Evolutionary conservation across 2,797 vertebrate species (phyloP).

Genomic region (Leucoraja ocellata): DNA sequence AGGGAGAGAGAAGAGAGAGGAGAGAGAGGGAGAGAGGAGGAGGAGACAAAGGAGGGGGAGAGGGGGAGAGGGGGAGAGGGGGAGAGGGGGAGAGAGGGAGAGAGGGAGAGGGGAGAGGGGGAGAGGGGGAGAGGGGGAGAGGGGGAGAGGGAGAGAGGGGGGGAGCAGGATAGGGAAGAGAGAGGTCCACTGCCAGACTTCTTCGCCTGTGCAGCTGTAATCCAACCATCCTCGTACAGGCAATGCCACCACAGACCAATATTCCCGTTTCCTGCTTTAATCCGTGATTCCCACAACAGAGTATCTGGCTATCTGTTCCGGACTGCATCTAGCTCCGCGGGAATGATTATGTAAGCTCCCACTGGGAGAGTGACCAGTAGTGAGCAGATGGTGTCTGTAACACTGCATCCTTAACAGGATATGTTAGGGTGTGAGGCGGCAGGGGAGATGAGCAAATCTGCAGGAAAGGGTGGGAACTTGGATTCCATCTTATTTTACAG

Average conservation of each 20-base stretch:
- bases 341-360: not conserved
- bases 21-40: not conserved
- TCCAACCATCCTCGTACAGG: not conserved
- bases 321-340: no score
- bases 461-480: not conserved
- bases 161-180: not conserved
- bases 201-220: no score
- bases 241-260: not conserved
- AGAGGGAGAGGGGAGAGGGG: not conserved
- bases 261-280: not conserved
- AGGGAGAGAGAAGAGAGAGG: not conserved
- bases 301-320: no score
- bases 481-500: not conserved
- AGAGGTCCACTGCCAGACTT: no score
- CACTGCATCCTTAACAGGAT: not conserved
- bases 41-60: not conserved
- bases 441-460: not conserved
- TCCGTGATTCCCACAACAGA: not conserved
- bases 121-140: not conserved
- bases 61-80: no score
- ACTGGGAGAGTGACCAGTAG: not conserved
- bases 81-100: not conserved
- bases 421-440: not conserved
- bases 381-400: not conserved
- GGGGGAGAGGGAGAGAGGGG: not conserved